Evolutionary conservation across 1,140 invertebrate genomes (phyloP), one percentile per base, ranked within the genome.

Genomic region (Leptopilina clavipes): DNA sequence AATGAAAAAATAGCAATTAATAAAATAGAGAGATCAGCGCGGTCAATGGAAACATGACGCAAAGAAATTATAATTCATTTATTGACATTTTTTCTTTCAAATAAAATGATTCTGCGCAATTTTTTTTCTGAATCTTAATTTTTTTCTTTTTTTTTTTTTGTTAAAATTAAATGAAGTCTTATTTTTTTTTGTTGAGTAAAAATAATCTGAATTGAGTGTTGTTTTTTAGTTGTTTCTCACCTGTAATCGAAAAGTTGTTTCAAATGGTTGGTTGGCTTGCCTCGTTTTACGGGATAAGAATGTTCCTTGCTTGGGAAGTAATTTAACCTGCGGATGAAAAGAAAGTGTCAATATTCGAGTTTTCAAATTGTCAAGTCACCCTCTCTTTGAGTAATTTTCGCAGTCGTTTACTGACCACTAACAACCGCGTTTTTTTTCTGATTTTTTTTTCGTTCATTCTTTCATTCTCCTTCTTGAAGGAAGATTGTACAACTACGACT

Each of bases 171-270:
- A 22, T n/a, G 19, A 59, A n/a, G 19, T 12, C 11, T 65, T n/a
- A n/a, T n/a, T n/a, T 37, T 65, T 31, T 22, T 5, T 2, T 14
- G 25, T 12, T 8, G 25, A 65, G 19, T 59, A 22, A 22, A 19
- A 6, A 22, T 59, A 59, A 22, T 59, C 19, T 22, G 9, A 25
- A 19, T 59, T 59, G 10, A 25, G 9, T 11, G 19, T 22, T 22
- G 59, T n/a, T 76, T 19, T 72, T 72, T 48, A 40, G 37, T 40
- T 9, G 10, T 18, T 52, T 37, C 72, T 90, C 82, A 90, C 92
- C 91, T 93, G 92, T 76, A 96, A 91, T 83, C 95, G 91, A 85
- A 95, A 94, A 31, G 95, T 96, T 82, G 93, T 93, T 91, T 95
- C 94, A 82, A 95, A 95, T 18, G 94, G 94, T 84, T 94, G 93